These are phyloP conservation scores for Ornithoptera priamus DNA, from an alignment of 2,888 invertebrate genomes.

Conservation along the genomic window DNA sequence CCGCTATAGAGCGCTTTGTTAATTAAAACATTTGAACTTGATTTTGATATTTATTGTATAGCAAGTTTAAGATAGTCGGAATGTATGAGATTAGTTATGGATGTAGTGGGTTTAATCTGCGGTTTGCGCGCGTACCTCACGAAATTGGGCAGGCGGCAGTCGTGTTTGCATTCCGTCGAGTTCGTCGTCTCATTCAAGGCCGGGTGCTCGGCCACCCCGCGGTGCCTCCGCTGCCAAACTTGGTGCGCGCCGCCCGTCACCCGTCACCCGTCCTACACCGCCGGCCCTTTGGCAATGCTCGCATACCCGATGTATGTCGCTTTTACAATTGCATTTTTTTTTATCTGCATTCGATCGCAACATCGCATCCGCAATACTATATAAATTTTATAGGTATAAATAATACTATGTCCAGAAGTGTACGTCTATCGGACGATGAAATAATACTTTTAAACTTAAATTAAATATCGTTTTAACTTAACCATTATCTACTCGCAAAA, in stretches of 20 bases:
- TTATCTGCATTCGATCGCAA: background rate
- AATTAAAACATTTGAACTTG: too few species aligned
- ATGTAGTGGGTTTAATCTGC: slow-evolving; percentile 30
- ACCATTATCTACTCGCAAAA: too few species aligned
- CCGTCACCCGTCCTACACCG: slow-evolving; percentile 2
- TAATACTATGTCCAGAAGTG: too few species aligned
- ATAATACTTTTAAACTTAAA: too few species aligned
- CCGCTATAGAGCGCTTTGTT: too few species aligned
- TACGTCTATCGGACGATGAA: too few species aligned
- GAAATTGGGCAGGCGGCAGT: slow-evolving; percentile 62
- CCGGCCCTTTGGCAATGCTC: slow-evolving; percentile 11
- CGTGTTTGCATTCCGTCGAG: slow-evolving; percentile 72
- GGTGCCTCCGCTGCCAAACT: slow-evolving; percentile 52
- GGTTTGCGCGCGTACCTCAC: slow-evolving; percentile 37
- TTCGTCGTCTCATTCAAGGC: slow-evolving; percentile 72
- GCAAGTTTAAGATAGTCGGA: background rate
- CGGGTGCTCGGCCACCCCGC: slow-evolving; percentile 50
- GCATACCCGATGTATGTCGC: background rate
- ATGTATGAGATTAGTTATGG: background rate
- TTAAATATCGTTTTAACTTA: too few species aligned
- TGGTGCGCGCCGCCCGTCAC: slow-evolving; percentile 14
- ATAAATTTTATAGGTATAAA: too few species aligned
- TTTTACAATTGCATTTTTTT: background rate
- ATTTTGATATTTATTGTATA: too few species aligned
- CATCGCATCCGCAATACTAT: background rate